These are phyloP conservation scores for Meta bourneti DNA, from an alignment of 2,888 invertebrate genomes.

Conservation along the genomic window DNA sequence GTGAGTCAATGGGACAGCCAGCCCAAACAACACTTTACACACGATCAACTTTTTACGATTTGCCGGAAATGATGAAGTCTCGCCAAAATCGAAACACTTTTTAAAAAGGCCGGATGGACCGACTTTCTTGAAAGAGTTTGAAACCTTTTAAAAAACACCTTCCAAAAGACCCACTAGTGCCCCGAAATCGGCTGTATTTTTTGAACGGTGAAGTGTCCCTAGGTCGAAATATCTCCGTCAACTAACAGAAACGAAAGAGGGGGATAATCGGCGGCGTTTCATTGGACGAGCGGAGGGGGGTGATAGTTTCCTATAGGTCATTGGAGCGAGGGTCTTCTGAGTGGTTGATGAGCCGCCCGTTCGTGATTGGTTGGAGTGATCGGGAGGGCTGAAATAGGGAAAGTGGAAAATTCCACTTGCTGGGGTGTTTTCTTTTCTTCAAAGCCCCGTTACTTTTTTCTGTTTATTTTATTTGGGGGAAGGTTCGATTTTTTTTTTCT, in stretches of 20 bases:
- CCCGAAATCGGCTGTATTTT: constrained; percentile 55
- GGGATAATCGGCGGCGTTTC: constrained; percentile 35
- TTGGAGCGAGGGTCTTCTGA: constrained; percentile 70
- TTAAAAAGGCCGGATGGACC: too few species aligned
- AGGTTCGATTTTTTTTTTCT: constrained; percentile 16
- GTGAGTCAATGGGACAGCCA: not conserved
- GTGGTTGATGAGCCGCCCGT: constrained; percentile 71
- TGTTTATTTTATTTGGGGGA: constrained; percentile 16
- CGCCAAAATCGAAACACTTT: too few species aligned
- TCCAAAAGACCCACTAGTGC: not conserved
- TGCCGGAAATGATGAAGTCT: not conserved
- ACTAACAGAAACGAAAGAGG: constrained; percentile 57
- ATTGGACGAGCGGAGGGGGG: constrained; percentile 67
- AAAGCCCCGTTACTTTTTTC: constrained; percentile 65
- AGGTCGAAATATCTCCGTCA: constrained; percentile 68
- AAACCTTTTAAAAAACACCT: constrained; percentile 3
- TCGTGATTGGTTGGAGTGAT: constrained; percentile 66
- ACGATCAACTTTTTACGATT: not conserved
- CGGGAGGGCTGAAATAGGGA: constrained; percentile 71
- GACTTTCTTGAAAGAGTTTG: too few species aligned
- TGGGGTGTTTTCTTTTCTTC: constrained; percentile 58
- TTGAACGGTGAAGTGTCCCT: constrained; percentile 65
- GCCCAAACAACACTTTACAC: not conserved
- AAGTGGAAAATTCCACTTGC: constrained; percentile 72
- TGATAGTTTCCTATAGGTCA: constrained; percentile 73